These are phyloP conservation scores for Micropoecilia bifurca DNA, from an alignment of 2,797 vertebrate species.

Conservation along the genomic window DNA sequence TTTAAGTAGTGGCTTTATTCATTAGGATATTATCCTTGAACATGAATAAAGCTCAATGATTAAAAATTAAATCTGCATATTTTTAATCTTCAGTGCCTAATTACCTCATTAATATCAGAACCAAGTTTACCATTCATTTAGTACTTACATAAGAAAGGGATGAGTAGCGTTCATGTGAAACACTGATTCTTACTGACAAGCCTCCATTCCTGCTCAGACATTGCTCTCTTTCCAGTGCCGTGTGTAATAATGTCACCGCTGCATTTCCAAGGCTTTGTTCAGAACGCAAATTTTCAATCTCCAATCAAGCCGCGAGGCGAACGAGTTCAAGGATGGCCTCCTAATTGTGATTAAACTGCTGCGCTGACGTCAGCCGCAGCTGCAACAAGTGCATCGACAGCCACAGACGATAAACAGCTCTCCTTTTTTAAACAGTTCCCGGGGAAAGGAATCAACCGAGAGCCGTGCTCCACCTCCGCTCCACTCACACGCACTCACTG, in stretches of 20 bases:
- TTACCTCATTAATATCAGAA: not conserved
- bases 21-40: not conserved
- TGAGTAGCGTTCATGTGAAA: constrained; percentile 24
- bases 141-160: constrained; percentile 32
- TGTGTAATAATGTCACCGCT: constrained; percentile 49
- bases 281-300: constrained; percentile 67
- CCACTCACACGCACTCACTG: not conserved
- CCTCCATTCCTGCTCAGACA: constrained; percentile 42
- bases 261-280: constrained; percentile 59
- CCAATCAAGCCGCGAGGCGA: constrained; percentile 63
- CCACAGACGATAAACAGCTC: constrained; percentile 43
- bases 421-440: constrained; percentile 54
- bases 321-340: constrained; percentile 72
- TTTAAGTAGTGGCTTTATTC: not conserved
- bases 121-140: constrained; percentile 10
- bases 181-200: constrained; percentile 51
- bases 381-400: constrained; percentile 65
- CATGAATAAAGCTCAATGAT: not conserved
- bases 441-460: constrained; percentile 35
- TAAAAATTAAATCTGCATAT: not conserved
- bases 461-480: not conserved
- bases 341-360: constrained; percentile 74
- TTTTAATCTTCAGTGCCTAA: not conserved
- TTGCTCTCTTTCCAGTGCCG: constrained; percentile 44
- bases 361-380: constrained; percentile 55